These are phyloP conservation scores for Gadopsis bispinosus DNA, from an alignment of 2,797 vertebrate genomes.

Conservation along the genomic window DNA sequence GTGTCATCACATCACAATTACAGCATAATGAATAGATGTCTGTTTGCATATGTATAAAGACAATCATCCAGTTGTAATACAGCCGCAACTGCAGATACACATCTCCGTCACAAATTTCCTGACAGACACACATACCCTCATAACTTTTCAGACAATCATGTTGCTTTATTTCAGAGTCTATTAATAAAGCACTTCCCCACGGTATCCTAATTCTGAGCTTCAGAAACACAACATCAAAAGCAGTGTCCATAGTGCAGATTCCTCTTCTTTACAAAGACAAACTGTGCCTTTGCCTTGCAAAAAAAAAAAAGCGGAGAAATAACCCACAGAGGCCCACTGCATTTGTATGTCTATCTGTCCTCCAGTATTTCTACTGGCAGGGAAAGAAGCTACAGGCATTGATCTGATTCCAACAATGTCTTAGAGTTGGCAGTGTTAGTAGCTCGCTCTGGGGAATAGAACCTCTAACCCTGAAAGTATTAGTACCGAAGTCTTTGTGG, in stretches of 20 bases:
- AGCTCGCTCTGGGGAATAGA: conserved; percentile 17
- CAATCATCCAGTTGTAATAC: conserved; percentile 30
- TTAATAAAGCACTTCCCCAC: background rate
- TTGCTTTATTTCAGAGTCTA: conserved; percentile 9
- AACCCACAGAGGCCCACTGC: conserved; percentile 22
- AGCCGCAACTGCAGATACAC: conserved; percentile 15
- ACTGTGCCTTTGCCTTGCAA: conserved; percentile 11
- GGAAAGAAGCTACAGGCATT: conserved; percentile 31
- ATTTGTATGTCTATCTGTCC: conserved; percentile 43
- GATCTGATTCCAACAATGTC: conserved; percentile 38
- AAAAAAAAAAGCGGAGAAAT: conserved; percentile 22
- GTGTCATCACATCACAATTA: conserved; percentile 7
- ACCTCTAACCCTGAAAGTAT: conserved; percentile 38
- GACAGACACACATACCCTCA: conserved; percentile 3
- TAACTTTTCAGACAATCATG: background rate
- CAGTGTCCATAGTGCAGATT: background rate
- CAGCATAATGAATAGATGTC: conserved; percentile 32
- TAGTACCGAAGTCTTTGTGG: conserved; percentile 4
- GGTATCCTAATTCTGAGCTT: background rate
- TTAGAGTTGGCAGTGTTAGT: conserved; percentile 37
- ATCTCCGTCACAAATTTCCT: background rate
- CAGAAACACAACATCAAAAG: no score
- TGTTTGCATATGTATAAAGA: conserved; percentile 56
- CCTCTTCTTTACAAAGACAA: conserved; percentile 22
- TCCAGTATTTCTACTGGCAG: conserved; percentile 24